phyloP scores from a whole-genome alignment of 2,113 vertebrate species.

The Hippotragus niger region DNA sequence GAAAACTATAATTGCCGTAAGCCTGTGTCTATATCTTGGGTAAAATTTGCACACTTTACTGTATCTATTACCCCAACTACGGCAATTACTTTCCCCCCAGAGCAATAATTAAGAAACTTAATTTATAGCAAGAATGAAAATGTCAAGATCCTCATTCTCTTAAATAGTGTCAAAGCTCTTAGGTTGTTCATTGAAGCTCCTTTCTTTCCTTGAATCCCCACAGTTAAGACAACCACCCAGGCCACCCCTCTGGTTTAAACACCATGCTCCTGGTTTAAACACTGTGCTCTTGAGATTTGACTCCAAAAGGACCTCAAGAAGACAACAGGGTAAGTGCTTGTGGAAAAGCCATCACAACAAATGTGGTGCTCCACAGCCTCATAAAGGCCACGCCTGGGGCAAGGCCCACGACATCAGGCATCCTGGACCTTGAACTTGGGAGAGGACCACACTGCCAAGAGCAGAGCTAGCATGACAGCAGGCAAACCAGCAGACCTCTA shows the following conservation, averaged over 20 bases:
- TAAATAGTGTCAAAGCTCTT: neutral
- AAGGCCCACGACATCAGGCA: fast-evolving
- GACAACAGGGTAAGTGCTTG: fast-evolving
- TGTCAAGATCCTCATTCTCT: neutral
- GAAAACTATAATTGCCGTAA: neutral
- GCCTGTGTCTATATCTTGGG: neutral
- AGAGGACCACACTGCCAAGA: neutral
- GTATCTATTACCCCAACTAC: neutral
- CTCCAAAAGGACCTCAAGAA: neutral
- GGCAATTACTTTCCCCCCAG: neutral
- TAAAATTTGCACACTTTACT: neutral
- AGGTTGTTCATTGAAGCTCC: neutral
- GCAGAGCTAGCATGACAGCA: no score
- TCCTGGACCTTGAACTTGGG: neutral
- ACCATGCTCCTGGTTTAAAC: neutral
- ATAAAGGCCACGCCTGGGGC: fast-evolving
- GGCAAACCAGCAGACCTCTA: neutral
- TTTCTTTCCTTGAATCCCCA: neutral
- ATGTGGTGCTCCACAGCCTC: fast-evolving
- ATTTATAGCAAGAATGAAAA: neutral
- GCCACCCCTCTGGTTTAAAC: neutral
- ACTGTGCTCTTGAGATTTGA: neutral
- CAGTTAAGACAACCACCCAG: neutral
- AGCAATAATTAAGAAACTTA: neutral
- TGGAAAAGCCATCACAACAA: fast-evolving